Evolutionary conservation across 1,140 invertebrate genomes (phyloP).

Genomic region (Andrena cerasifolii): DNA sequence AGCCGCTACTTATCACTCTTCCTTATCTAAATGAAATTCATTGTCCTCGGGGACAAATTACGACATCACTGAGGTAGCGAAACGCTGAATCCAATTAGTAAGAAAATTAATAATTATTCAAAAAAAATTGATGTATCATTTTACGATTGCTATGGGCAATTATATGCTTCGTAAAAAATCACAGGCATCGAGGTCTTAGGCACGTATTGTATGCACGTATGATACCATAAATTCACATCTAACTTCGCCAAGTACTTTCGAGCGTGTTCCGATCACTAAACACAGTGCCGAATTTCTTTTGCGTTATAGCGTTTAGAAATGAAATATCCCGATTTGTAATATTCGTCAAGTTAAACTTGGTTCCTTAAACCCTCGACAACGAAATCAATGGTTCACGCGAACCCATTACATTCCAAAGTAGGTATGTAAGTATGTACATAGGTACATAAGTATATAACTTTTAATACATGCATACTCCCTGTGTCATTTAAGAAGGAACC

Average conservation of each 20-base stretch:
- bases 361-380: slow-evolving; percentile 1
- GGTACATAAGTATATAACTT: too few relatives aligned
- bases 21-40: background rate
- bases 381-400: background rate
- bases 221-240: background rate
- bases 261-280: slow-evolving; percentile 26
- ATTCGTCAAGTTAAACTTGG: background rate
- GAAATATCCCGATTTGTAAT: background rate
- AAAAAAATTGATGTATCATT: background rate
- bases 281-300: slow-evolving; percentile 2
- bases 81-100: background rate
- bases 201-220: slow-evolving; percentile 10
- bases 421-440: too few relatives aligned
- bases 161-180: slow-evolving; percentile 28
- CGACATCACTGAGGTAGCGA: background rate
- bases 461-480: too few relatives aligned
- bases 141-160: slow-evolving; percentile 12
- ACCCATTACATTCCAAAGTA: too few relatives aligned
- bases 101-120: background rate
- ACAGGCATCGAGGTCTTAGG: slow-evolving; percentile 44
- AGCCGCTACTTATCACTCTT: background rate
- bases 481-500: too few relatives aligned
- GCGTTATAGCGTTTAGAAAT: background rate
- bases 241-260: slow-evolving; percentile 25
- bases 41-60: background rate